Conservation (phyloP, 2,888 invertebrate genomes). For the Agonum fuliginosum region DNA sequence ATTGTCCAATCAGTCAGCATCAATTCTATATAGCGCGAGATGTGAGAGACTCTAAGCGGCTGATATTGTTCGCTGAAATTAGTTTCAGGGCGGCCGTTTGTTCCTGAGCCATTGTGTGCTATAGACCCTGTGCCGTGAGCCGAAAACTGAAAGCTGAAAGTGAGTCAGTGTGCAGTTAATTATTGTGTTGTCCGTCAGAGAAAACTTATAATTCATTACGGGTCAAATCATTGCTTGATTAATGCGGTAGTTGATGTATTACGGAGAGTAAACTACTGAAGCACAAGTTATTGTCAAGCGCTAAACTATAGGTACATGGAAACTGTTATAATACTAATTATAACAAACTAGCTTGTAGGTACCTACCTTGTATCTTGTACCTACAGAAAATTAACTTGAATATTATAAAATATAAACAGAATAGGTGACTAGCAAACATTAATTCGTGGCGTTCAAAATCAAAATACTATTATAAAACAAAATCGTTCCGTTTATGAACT, state of each 20-base stretch:
- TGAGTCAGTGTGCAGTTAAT: constrained; percentile 18
- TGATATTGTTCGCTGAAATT: constrained; percentile 49
- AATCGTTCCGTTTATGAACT: no score
- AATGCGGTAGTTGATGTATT: not conserved
- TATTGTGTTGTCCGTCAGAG: constrained; percentile 22
- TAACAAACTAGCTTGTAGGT: no score
- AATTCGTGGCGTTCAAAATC: no score
- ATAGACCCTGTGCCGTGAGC: not conserved
- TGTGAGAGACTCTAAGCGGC: constrained; percentile 39
- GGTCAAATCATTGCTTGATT: constrained; percentile 20
- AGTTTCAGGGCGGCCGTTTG: constrained; percentile 41
- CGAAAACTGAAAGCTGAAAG: not conserved
- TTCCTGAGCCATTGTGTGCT: constrained; percentile 36
- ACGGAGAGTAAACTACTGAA: not conserved
- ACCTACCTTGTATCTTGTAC: no score
- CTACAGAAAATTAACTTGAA: no score
- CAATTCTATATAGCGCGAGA: constrained; percentile 45
- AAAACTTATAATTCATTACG: constrained; percentile 23
- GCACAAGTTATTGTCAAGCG: not conserved
- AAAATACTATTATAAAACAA: no score
- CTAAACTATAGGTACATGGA: no score
- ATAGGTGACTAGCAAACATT: no score
- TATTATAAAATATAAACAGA: no score
- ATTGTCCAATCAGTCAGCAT: constrained; percentile 59
- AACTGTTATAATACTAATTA: no score